These are phyloP conservation scores for Phymatocera aterrima DNA, from an alignment of 2,888 invertebrate species.

Conservation along the genomic window DNA sequence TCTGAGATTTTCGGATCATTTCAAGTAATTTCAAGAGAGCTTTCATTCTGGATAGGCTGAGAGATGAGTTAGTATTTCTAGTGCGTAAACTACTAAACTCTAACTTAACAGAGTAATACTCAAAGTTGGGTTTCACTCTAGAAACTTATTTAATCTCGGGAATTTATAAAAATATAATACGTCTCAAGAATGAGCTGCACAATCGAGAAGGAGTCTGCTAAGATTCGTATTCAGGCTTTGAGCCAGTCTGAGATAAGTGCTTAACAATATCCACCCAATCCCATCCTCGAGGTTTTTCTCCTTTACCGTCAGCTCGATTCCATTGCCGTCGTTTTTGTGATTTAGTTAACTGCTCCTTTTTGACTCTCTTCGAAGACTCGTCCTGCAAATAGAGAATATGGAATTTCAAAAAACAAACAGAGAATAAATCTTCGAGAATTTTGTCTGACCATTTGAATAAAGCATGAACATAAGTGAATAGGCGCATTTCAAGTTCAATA, in stretches of 20 bases:
- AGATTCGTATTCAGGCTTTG: constrained; percentile 74
- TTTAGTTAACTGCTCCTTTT: constrained; percentile 92
- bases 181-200: constrained; percentile 60
- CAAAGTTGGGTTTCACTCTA: background rate
- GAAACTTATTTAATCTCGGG: constrained; percentile 58
- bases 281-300: constrained; percentile 92
- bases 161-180: constrained; percentile 67
- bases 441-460: background rate
- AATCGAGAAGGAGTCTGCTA: constrained; percentile 58
- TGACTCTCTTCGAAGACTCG: constrained; percentile 79
- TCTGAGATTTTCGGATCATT: background rate
- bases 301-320: constrained; percentile 89
- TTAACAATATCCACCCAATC: constrained; percentile 98
- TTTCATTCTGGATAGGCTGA: background rate
- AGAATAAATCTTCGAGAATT: background rate
- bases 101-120: background rate
- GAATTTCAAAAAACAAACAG: constrained; percentile 47
- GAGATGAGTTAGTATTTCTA: constrained; percentile 45
- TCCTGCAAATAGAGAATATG: constrained; percentile 58
- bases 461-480: constrained; percentile 19
- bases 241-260: constrained; percentile 91
- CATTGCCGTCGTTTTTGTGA: constrained; percentile 93
- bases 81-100: no score
- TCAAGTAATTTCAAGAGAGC: background rate
- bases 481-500: background rate